phyloP scores from a whole-genome alignment of 1,140 invertebrate genomes.

The Drosophila repleta region DNA sequence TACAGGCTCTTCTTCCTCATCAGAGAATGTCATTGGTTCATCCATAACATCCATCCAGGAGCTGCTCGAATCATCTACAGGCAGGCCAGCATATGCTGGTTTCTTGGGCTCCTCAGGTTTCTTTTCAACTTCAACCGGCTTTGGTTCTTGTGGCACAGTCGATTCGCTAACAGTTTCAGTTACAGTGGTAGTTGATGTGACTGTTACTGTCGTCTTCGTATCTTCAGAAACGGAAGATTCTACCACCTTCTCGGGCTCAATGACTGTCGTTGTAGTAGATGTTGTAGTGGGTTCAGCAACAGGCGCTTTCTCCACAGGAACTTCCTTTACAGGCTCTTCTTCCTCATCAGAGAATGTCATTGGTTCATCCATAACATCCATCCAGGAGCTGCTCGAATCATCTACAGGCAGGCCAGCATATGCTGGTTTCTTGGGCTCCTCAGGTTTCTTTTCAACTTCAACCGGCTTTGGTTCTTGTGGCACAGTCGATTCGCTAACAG shows the following conservation, averaged over 20 bases:
- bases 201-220: constrained; percentile 12
- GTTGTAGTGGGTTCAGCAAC: constrained; percentile 1
- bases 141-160: not conserved
- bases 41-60: constrained; percentile 32
- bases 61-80: not conserved
- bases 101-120: constrained; percentile 38
- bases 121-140: constrained; percentile 10
- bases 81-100: constrained; percentile 48
- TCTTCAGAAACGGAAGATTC: constrained; percentile 9
- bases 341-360: no score
- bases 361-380: no score
- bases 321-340: constrained; percentile 40
- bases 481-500: not conserved
- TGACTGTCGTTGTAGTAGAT: not conserved
- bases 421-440: not conserved
- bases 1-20: constrained; percentile 78
- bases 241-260: constrained; percentile 1
- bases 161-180: constrained; percentile 24
- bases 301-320: not conserved
- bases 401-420: not conserved
- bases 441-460: not conserved
- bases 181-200: constrained; percentile 34
- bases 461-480: not conserved
- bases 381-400: not conserved
- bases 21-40: constrained; percentile 83